These are phyloP conservation scores for Caloenas nicobarica DNA, from an alignment of 2,113 vertebrate species.

Conservation along the genomic window DNA sequence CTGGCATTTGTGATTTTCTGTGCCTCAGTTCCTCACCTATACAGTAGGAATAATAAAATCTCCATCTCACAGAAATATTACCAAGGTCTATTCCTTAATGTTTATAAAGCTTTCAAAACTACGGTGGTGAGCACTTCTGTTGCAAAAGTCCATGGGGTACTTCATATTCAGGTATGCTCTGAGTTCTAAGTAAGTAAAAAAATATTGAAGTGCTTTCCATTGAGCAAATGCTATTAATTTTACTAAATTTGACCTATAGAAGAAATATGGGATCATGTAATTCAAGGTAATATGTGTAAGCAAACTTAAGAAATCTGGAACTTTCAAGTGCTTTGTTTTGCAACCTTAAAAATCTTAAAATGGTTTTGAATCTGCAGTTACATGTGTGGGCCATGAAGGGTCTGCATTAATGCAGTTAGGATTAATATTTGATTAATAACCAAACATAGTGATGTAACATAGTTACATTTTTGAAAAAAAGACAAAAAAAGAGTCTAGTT, in stretches of 20 bases:
- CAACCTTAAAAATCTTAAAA: background rate
- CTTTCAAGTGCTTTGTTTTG: background rate
- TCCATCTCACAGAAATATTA: background rate
- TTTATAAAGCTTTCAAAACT: conserved; percentile 11
- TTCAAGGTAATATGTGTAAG: background rate
- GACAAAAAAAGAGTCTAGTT: background rate
- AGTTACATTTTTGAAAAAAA: background rate
- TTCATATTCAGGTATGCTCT: background rate
- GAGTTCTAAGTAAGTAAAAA: background rate
- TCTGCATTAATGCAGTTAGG: background rate
- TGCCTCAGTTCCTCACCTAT: background rate
- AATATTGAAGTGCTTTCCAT: background rate
- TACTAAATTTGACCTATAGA: background rate
- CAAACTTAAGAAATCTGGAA: background rate
- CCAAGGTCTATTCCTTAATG: conserved; percentile 5
- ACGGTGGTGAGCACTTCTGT: background rate
- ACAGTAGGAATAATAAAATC: background rate
- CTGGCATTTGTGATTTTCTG: background rate
- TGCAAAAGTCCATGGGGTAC: background rate
- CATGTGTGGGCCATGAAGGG: background rate
- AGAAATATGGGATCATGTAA: background rate
- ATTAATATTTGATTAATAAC: background rate
- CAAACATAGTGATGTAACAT: background rate
- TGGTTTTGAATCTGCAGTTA: background rate
- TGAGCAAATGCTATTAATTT: background rate